Base-by-base conservation (phyloP, 2,797 vertebrate species). In the Gymnothorax javanicus region DNA sequence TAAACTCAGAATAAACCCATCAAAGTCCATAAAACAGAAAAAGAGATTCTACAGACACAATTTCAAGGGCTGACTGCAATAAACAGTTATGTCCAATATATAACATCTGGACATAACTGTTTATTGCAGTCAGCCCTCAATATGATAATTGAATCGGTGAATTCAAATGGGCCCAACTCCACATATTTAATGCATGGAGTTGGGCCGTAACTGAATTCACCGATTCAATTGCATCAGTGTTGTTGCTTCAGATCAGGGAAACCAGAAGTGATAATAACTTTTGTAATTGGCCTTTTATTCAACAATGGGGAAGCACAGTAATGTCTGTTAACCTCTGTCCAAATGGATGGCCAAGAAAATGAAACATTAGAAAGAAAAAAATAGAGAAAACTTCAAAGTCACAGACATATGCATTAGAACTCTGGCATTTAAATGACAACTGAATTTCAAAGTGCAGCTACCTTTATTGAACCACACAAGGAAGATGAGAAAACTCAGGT, bases 241-340 rank as follows among this genome's bases (percentile, higher is more conserved):
- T 43, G 89, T 92, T 88, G 25, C 84, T 62, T 87, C 91, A 95
- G 95, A 96, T 96, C 96, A 96, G 93, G 94, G 92, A 92, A 95
- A 95, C 95, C 95, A 94, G 94, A 95, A 94, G 94, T 95, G 94
- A 96, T 95, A 43, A 43, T 43, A 43, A 1, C 94, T 95, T 90
- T 93, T 92, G 94, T 96, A 96, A 96, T 96, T 96, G 95, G 94
- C 94, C 94, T 93, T 95, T 93, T 96, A 94, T 95, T 95, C 94
- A 94, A 92, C 1, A 93, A 94, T 91, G 91, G 94, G 93, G 94
- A 88, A 84, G 90, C 71, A 73, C 90, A 94, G 93, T 96, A 92
- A 95, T 96, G 94, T 94, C 73, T n/a, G 83, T 96, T 95, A 96
- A 94, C 94, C 94, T 92, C 89, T 92, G 92, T 91, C 92, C 94